Percentiles rank a stretch among this genome's conserved stretches.
Conservation (phyloP, 1,140 invertebrate species). For the Drosophila auraria region DNA sequence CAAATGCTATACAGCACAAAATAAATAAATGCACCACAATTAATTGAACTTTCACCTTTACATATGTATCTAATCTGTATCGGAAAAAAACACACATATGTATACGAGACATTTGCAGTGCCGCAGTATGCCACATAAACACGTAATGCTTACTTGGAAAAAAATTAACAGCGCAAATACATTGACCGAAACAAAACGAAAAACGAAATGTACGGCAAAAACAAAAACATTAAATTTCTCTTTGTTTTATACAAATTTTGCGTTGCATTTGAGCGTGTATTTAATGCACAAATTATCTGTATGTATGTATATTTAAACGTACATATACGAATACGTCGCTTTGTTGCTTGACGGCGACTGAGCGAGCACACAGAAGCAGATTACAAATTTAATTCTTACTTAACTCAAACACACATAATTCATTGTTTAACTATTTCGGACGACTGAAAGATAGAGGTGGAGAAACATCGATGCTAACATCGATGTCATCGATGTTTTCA, state of each 20-base stretch:
- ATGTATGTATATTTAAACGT: constrained; percentile 4
- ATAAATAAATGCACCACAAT: constrained; percentile 9
- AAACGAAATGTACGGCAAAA: constrained; percentile 7
- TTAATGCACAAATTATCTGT: constrained; percentile 19
- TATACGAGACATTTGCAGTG: constrained; percentile 2
- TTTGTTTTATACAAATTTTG: constrained; percentile 18
- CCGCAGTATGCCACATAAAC: constrained; percentile 75
- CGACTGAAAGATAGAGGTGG: constrained; percentile 16
- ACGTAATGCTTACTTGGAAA: constrained; percentile 37
- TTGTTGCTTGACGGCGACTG: constrained; percentile 22
- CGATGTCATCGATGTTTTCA: no score
- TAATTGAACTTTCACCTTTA: constrained; percentile 15
- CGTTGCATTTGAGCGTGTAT: constrained; percentile 14
- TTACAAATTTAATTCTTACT: constrained; percentile 31
- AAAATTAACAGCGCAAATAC: constrained; percentile 13
- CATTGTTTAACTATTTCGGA: constrained; percentile 29
- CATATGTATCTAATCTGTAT: constrained; percentile 12
- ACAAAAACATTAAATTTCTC: constrained; percentile 18
- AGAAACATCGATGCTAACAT: no score
- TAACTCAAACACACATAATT: constrained; percentile 35
- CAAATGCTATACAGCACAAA: neutral
- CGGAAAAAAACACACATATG: constrained; percentile 14
- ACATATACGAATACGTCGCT: constrained; percentile 19
- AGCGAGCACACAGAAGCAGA: constrained; percentile 19
- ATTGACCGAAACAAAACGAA: constrained; percentile 12